Evolutionary conservation across 2,113 vertebrate species (phyloP).

Genomic region (Actenoides lindsayi): DNA sequence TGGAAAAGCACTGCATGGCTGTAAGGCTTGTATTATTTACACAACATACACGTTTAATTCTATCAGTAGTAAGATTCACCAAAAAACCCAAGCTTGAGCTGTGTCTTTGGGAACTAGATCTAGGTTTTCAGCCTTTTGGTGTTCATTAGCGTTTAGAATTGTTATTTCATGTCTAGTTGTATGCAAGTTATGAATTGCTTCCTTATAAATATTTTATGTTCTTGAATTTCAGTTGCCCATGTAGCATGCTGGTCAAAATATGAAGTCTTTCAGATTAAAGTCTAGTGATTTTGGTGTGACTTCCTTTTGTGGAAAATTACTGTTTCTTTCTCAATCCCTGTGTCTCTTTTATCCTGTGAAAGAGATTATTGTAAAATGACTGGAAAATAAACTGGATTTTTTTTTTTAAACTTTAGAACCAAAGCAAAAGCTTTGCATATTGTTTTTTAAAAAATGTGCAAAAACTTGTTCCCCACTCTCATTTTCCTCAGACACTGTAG

Average conservation of each 20-base stretch:
- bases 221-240: not conserved
- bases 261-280: not conserved
- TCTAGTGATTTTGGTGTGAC: not conserved
- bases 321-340: not conserved
- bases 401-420: not conserved
- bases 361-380: not conserved
- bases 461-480: not conserved
- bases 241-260: not conserved
- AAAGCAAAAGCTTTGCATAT: not conserved
- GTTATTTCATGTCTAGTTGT: not conserved
- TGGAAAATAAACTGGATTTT: not conserved
- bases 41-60: not conserved
- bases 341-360: not conserved
- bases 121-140: not conserved
- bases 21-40: not conserved
- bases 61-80: not conserved
- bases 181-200: not conserved
- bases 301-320: not conserved
- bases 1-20: not conserved
- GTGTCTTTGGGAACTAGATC: not conserved
- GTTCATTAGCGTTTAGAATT: not conserved
- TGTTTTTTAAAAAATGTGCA: not conserved
- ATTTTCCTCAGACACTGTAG: not conserved
- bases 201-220: not conserved
- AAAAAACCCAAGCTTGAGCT: not conserved